Evolutionary conservation across 2,113 vertebrate genomes (phyloP).

Genomic region (Rostratula benghalensis): DNA sequence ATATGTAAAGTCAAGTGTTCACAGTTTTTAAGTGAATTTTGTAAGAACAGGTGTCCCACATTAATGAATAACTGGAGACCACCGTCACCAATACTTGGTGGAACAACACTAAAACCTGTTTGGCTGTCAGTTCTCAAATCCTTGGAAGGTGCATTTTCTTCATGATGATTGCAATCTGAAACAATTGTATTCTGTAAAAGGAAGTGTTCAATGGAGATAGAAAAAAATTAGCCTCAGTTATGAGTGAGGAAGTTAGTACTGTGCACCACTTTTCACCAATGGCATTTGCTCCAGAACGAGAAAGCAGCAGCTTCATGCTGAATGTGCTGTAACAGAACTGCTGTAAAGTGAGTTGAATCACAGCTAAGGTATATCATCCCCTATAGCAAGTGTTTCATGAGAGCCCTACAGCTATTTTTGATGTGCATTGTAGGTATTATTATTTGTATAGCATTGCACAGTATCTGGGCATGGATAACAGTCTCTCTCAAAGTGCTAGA

Average conservation of each 20-base stretch:
- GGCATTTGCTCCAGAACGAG: not conserved
- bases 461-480: not conserved
- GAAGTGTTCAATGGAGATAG: not conserved
- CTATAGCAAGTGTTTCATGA: not conserved
- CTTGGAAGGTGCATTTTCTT: not conserved
- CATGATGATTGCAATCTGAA: not conserved
- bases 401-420: not conserved
- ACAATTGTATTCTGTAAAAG: not conserved
- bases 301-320: not conserved
- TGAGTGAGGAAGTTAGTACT: not conserved
- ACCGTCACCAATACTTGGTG: not conserved
- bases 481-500: not conserved
- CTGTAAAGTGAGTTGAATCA: not conserved
- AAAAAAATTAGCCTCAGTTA: not conserved
- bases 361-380: not conserved
- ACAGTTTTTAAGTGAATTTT: not conserved
- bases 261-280: rapidly evolving
- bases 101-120: not conserved
- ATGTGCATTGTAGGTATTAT: not conserved
- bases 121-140: not conserved
- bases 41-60: not conserved
- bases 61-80: not conserved
- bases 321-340: not conserved
- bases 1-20: not conserved
- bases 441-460: not conserved